Conservation (phyloP, 2,113 vertebrate species). For the Turdus rufiventris region DNA sequence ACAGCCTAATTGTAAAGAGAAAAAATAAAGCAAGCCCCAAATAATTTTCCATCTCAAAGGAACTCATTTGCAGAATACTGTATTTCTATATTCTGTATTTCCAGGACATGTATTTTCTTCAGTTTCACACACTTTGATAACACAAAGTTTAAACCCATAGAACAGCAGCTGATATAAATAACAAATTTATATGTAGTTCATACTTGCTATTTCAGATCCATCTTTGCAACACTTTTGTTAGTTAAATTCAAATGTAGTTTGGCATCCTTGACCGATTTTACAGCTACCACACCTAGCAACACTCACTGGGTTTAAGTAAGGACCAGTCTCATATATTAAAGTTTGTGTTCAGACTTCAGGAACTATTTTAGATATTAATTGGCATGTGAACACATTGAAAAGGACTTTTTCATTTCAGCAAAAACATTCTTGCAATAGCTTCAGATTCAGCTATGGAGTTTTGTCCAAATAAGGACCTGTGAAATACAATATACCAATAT, state of each 20-base stretch:
- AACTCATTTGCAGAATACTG: background rate
- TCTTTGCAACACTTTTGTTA: background rate
- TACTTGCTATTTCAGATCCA: background rate
- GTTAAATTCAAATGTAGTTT: background rate
- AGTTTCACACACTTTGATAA: background rate
- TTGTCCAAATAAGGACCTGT: constrained; percentile 69
- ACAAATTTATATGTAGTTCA: background rate
- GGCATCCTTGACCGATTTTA: background rate
- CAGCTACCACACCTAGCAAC: background rate
- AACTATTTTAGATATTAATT: constrained; percentile 49
- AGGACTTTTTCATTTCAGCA: constrained; percentile 9
- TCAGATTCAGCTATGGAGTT: constrained; percentile 39
- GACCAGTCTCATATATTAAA: background rate
- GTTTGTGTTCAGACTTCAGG: background rate
- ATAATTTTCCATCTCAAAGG: background rate
- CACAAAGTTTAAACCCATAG: background rate
- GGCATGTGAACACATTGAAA: constrained; percentile 42
- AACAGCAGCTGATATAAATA: background rate
- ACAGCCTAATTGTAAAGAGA: constrained; percentile 79
- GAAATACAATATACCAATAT: constrained; percentile 6
- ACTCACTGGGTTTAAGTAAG: background rate
- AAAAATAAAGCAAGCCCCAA: background rate
- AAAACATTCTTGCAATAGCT: constrained; percentile 68
- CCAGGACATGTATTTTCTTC: background rate
- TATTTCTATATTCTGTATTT: background rate